Base-by-base conservation (phyloP, 53 echinoderm and acorn worm species). In the Paelopatides confundens region DNA sequence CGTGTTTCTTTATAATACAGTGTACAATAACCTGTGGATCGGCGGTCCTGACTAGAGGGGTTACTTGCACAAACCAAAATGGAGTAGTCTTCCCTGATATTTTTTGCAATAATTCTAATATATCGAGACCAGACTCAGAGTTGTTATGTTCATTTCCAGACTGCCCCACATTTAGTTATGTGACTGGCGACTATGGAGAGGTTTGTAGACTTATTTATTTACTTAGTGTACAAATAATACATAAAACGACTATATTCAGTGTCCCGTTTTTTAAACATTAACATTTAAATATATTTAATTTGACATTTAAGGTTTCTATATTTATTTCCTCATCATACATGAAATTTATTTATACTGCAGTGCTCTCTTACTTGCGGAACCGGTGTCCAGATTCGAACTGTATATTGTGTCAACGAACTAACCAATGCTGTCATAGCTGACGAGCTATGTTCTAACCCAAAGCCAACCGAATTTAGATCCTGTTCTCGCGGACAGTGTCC, bases 321-420 rank as follows among this genome's bases (percentile, higher is more conserved):
- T n/a, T n/a, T n/a, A n/a, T n/a, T n/a, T n/a, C n/a, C n/a, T n/a
- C n/a, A n/a, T n/a, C n/a, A n/a, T n/a, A n/a, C n/a, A n/a, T n/a
- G n/a, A n/a, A n/a, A n/a, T n/a, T n/a, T n/a, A n/a, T 50, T 66
- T 43, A 14, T 31, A 28, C 17, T 66, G 46, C 90, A 97, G 97
- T 97, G 97, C 39, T 88, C 90, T 15, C 88, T 50, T 23, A 54
- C 92, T 7, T 97, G 97, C 52, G 97, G 93, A 14, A 63, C 88
- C 24, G 93, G 97, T 38, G 66, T 95, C 10, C 93, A 92, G 76
- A 28, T 58, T 3, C 90, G 97, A 28, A 26, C 90, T 7, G 95
- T 97, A 47, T 62, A 67, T 33, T 97, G 97, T 46, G 28, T 87
- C 49, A 93, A 93, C 54, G 65, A 82, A 2, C 87, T 82, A 12